Evolutionary conservation across 2,888 invertebrate species (phyloP), one percentile per base, ranked within the genome.

Genomic region (Gastrophysa polygoni): DNA sequence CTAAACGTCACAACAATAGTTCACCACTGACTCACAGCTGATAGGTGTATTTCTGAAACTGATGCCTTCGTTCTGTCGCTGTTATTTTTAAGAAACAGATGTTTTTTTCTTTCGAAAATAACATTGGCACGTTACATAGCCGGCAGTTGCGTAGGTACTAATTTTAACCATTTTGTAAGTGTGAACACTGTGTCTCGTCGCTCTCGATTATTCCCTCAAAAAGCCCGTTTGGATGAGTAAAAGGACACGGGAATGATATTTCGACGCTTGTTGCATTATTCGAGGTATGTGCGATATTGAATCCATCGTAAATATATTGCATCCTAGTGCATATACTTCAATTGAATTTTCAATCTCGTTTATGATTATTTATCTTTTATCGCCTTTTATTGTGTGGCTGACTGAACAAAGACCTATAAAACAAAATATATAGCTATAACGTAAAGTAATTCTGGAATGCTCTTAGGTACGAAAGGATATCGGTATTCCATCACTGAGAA

Each of bases 21-120:
- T 61, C 57, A 70, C 70, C 73, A 68, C 73, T 77, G 76, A 77
- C 69, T 77, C 76, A 77, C 38, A 78, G 77, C 77, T 77, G 76
- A 76, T 73, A 69, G 29, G 69, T 63, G 66, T 78, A 78, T 78
- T 78, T 78, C 72, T 64, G 73, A 73, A 69, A 63, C 69, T 78
- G 78, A 78, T 77, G 75, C 73, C 71, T 70, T 71, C 68, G 68
- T 66, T 14, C 66, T 68, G 73, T 68, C 71, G 73, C 38, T 57
- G 57, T 72, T 78, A 77, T 76, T 77, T 77, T 77, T 76, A 75
- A 76, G 74, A 70, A 71, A 59, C 78, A 79, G 77, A 78, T 78
- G 78, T 78, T 77, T 75, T 59, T 55, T 44, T 56, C 28, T 50
- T 66, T 68, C 67, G 48, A 69, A 68, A 69, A 70, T 71, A 70